phyloP scores from a whole-genome alignment of 2,797 vertebrate genomes.

The Oreochromis grahami region DNA sequence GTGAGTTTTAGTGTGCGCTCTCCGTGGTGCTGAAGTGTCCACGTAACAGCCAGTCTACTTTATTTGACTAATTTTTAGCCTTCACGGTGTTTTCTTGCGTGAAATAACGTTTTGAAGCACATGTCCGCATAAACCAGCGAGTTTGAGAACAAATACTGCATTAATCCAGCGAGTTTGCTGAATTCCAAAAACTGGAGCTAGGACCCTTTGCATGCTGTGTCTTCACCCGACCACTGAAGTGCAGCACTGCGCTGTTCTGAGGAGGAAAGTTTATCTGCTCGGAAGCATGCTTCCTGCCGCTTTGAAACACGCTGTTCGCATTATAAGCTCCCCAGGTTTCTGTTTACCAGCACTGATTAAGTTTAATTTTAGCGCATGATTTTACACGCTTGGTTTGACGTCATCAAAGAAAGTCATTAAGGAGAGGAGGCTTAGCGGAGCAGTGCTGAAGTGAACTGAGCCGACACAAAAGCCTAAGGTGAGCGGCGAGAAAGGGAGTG shows the following conservation, averaged over 20 bases:
- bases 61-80: fast-evolving
- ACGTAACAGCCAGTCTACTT: neutral
- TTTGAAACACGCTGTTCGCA: neutral
- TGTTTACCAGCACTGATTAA: slow-evolving; percentile 30
- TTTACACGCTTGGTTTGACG: slow-evolving; percentile 43
- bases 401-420: slow-evolving; percentile 46
- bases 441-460: neutral
- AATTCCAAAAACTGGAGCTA: neutral
- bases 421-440: neutral
- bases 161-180: neutral
- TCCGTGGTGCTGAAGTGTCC: slow-evolving; percentile 1
- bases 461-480: neutral
- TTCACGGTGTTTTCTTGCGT: neutral
- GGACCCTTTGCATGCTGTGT: neutral
- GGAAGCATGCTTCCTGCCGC: neutral
- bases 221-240: slow-evolving; percentile 19
- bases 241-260: slow-evolving; percentile 36
- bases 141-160: neutral
- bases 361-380: slow-evolving; percentile 52
- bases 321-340: neutral
- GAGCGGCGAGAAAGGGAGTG: neutral
- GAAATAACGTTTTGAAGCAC: neutral
- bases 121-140: neutral
- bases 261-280: neutral
- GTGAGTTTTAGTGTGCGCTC: neutral